Percentiles rank a stretch among this genome's conserved stretches.
Conservation (phyloP, 1,140 invertebrate genomes). For the Dendrolimus punctatus region DNA sequence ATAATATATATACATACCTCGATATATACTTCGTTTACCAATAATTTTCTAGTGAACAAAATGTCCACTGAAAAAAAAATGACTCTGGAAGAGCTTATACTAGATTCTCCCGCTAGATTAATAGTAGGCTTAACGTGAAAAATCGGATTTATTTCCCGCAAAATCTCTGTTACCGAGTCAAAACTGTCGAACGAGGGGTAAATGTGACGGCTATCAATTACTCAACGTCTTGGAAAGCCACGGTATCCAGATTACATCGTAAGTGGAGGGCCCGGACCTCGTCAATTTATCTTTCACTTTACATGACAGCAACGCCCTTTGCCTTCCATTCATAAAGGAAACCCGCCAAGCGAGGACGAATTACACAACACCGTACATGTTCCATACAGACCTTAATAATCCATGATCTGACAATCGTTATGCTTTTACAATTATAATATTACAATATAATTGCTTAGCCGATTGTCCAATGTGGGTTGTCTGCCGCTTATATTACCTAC, state of each 20-base stretch:
- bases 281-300: conserved; percentile 3
- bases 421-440: background rate
- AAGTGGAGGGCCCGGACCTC: background rate
- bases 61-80: too few relatives aligned
- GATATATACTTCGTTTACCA: too few relatives aligned
- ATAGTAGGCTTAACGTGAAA: background rate
- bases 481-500: too few relatives aligned
- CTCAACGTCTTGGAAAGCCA: conserved; percentile 8
- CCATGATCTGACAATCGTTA: too few relatives aligned
- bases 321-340: background rate
- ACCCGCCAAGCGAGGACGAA: background rate
- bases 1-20: too few relatives aligned
- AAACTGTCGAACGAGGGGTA: conserved; percentile 3
- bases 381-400: too few relatives aligned
- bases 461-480: too few relatives aligned
- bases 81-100: too few relatives aligned
- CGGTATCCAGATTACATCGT: conserved; percentile 4
- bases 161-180: background rate
- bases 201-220: conserved; percentile 9
- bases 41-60: too few relatives aligned
- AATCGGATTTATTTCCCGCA: background rate
- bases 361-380: too few relatives aligned
- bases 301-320: background rate
- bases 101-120: too few relatives aligned
- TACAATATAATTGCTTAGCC: background rate